Evolutionary conservation across 2,888 invertebrate genomes (phyloP), one percentile per base, ranked within the genome.

Genomic region (Caenorhabditis uteleia): DNA sequence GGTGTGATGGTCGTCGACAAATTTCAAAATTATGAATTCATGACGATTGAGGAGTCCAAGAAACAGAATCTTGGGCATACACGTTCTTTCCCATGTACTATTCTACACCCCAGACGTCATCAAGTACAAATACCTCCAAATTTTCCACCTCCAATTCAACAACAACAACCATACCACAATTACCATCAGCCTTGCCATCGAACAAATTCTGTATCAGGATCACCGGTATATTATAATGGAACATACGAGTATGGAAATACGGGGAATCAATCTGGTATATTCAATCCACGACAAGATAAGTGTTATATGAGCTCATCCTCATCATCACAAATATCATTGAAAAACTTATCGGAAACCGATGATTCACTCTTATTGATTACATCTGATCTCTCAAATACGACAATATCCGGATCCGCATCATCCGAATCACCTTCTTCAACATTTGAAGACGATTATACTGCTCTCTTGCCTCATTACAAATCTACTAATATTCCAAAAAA

Each of bases 401-500:
- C 45, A 44, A 59, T 68, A 16, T 62, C 62, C 12, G 53, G 47
- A 21, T 10, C 46, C 18, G n/a, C n/a, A n/a, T 50, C 55, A 2
- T 51, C 47, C 16, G 34, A 55, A 29, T 56, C 62, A n/a, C 59
- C 68, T n/a, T 59, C 53, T 44, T 55, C 58, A 33, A 56, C 61
- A 5, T 50, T 46, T 27, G 62, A 62, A 16, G 56, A 51, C n/a
- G 40, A 40, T 10, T 3, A 6, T n/a, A 5, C 31, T 27, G n/a
- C 14, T 3, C 18, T 44, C 3, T n/a, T n/a, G n/a, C n/a, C n/a
- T n/a, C n/a, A n/a, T n/a, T n/a, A 7, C 20, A 18, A 18, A 18
- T 36, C 38, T 36, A 3, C 20, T 16, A 36, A 36, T 7, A 36
- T 16, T 16, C 18, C 16, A 18, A 36, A 36, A 36, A 18, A 36